A percentile compares a stretch with the other conserved stretches of the same genome.
Conservation (phyloP, 2,797 vertebrate species). For the Moxostoma hubbsi region DNA sequence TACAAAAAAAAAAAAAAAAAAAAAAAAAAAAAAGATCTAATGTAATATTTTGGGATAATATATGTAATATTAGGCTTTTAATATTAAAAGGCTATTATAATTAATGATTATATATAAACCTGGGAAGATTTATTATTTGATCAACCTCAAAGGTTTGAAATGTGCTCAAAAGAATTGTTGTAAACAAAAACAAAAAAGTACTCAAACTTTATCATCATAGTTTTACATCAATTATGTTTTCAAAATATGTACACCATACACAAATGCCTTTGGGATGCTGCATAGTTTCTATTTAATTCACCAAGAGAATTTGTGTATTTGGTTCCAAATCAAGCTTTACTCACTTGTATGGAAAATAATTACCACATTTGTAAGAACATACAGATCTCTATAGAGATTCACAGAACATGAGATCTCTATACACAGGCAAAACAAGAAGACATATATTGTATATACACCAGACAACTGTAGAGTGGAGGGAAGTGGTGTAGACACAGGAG, state of each 20-base stretch:
- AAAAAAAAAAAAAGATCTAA: too few species aligned
- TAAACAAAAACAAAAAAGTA: neutral
- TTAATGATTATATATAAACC: too few species aligned
- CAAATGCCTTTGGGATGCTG: slow-evolving; percentile 16
- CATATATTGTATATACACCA: slow-evolving; percentile 10
- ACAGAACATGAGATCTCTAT: slow-evolving; percentile 2
- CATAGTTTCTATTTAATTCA: slow-evolving; percentile 23
- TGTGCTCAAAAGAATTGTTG: too few species aligned
- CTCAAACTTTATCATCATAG: neutral
- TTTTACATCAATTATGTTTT: neutral
- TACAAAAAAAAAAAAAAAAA: too few species aligned
- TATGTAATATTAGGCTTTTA: too few species aligned
- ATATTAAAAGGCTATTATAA: too few species aligned
- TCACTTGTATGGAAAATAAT: neutral
- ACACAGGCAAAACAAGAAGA: slow-evolving; percentile 34
- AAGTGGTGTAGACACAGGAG: slow-evolving; percentile 48
- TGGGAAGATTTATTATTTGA: too few species aligned
- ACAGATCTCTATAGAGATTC: neutral
- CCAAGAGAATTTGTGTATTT: slow-evolving; percentile 24
- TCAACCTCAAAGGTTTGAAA: neutral
- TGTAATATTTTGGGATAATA: too few species aligned
- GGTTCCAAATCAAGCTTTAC: slow-evolving; percentile 15
- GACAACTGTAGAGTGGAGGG: slow-evolving; percentile 30
- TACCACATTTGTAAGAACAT: neutral
- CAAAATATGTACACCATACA: slow-evolving; percentile 6